Conservation (phyloP, 2,888 invertebrate genomes). For the Drosophila paranaensis region DNA sequence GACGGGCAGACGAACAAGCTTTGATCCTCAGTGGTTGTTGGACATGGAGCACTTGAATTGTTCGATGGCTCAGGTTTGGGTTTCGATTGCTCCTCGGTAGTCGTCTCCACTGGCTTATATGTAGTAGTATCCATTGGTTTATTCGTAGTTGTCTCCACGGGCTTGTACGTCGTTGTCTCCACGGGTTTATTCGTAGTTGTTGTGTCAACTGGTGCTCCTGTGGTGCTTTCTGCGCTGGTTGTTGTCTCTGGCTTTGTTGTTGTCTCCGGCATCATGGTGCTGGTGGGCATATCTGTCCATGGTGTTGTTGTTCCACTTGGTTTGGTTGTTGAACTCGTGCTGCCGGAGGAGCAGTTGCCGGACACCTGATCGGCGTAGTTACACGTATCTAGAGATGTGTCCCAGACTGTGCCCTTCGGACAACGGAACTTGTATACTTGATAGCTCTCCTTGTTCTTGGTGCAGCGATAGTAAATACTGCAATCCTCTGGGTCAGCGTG, state of each 20-base stretch:
- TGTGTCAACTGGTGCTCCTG: slow-evolving; percentile 26
- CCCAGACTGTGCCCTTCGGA: slow-evolving; percentile 87
- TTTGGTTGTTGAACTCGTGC: slow-evolving; percentile 38
- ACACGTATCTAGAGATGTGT: slow-evolving; percentile 86
- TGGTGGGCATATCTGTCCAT: slow-evolving; percentile 34
- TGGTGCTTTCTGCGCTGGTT: slow-evolving; percentile 25
- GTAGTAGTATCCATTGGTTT: slow-evolving; percentile 23
- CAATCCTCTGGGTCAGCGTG: slow-evolving; percentile 85
- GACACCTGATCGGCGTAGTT: slow-evolving; percentile 82
- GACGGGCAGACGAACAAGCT: slow-evolving; percentile 91
- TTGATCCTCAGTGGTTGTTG: slow-evolving; percentile 87
- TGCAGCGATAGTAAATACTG: slow-evolving; percentile 87
- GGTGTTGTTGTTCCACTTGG: slow-evolving; percentile 42
- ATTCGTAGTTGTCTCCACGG: slow-evolving; percentile 36
- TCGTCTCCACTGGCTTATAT: slow-evolving; percentile 38
- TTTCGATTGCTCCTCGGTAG: slow-evolving; percentile 33
- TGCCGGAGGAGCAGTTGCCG: slow-evolving; percentile 79
- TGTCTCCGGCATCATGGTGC: slow-evolving; percentile 38
- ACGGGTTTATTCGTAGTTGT: background rate
- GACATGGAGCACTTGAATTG: slow-evolving; percentile 73
- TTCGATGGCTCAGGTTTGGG: slow-evolving; percentile 23
- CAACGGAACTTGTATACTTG: slow-evolving; percentile 86
- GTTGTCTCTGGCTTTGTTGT: slow-evolving; percentile 45
- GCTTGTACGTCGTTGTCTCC: background rate
- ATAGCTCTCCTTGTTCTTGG: slow-evolving; percentile 83